phyloP scores from a whole-genome alignment of 2,888 invertebrate species.

The Byasa hedistus region DNA sequence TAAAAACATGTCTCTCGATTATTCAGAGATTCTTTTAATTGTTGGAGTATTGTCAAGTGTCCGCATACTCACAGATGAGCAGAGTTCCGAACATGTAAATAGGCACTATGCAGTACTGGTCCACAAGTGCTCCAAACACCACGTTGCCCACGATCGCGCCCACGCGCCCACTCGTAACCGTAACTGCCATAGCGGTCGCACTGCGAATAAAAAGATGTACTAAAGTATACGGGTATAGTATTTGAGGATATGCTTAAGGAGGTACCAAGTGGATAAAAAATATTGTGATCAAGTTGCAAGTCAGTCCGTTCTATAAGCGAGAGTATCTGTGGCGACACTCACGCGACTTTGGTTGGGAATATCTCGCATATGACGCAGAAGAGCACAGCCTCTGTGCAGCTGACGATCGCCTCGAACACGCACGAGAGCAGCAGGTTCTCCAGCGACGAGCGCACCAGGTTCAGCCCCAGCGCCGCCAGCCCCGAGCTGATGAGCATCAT shows the following conservation, averaged over 20 bases:
- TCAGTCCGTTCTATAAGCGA: too few relatives aligned
- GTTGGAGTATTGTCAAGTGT: too few relatives aligned
- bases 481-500: slow-evolving; percentile 79
- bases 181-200: slow-evolving; percentile 80
- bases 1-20: too few relatives aligned
- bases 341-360: slow-evolving; percentile 79
- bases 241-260: too few relatives aligned
- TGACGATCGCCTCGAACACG: slow-evolving; percentile 80
- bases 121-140: slow-evolving; percentile 78
- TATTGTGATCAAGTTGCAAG: too few relatives aligned
- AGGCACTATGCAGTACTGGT: slow-evolving; percentile 78
- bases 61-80: slow-evolving; percentile 70
- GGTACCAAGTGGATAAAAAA: too few relatives aligned
- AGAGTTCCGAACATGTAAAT: slow-evolving; percentile 80
- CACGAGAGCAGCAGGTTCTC: slow-evolving; percentile 79
- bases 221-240: too few relatives aligned
- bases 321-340: slow-evolving; percentile 41
- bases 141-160: slow-evolving; percentile 82
- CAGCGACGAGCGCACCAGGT: slow-evolving; percentile 75
- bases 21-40: too few relatives aligned
- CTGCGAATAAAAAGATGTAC: slow-evolving; percentile 52
- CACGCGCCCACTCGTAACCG: slow-evolving; percentile 79
- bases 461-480: slow-evolving; percentile 75
- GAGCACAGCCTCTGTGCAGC: slow-evolving; percentile 81
- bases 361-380: slow-evolving; percentile 82